phyloP scores from a whole-genome alignment of 2,113 vertebrate species.

The Hylia prasina region DNA sequence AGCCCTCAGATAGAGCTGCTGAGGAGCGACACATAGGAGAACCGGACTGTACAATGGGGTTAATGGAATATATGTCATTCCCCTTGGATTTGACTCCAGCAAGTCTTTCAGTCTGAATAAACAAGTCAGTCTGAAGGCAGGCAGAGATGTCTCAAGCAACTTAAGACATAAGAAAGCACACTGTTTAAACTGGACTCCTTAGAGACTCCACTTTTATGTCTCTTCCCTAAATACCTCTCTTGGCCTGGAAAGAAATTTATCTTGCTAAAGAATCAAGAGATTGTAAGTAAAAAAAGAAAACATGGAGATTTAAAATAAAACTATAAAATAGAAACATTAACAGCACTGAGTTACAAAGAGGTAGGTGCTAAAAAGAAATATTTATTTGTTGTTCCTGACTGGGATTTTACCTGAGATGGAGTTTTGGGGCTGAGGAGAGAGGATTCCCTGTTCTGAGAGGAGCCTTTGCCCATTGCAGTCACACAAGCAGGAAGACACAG shows the following conservation, averaged over 20 bases:
- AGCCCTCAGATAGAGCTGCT: background rate
- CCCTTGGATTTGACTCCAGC: background rate
- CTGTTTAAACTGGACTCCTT: background rate
- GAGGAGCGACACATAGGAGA: background rate
- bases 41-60: fast-evolving
- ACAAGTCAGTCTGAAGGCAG: background rate
- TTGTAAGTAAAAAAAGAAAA: background rate
- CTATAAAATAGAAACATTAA: background rate
- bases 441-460: background rate
- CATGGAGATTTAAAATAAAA: background rate
- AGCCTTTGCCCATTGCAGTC: background rate
- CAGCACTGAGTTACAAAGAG: background rate
- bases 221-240: background rate
- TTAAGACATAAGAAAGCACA: background rate
- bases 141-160: background rate
- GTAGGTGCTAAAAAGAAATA: background rate
- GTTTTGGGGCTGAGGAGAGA: background rate
- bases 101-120: background rate
- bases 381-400: background rate
- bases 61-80: background rate
- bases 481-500: background rate
- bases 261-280: background rate
- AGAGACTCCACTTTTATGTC: background rate
- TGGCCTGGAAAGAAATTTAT: background rate
- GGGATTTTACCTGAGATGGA: background rate